Percentiles rank a stretch among this genome's conserved stretches.
These are phyloP conservation scores for Zapornia atra DNA, from an alignment of 2,113 vertebrate species.

Conservation along the genomic window DNA sequence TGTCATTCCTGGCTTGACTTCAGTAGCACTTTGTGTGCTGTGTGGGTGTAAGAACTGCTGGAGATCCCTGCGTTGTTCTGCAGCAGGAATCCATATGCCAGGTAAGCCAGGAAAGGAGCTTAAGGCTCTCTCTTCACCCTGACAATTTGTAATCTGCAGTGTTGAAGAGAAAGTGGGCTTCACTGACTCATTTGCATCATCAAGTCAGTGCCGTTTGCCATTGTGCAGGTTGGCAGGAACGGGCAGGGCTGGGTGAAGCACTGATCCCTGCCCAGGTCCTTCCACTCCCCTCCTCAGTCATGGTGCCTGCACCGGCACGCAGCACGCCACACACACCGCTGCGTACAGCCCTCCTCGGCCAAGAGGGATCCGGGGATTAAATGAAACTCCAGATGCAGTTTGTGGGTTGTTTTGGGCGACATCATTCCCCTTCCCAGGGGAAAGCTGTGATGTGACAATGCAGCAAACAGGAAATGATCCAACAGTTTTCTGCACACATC, in stretches of 20 bases:
- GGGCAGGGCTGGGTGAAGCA: neutral
- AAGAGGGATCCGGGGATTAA: rapidly evolving
- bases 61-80: neutral
- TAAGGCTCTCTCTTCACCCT: neutral
- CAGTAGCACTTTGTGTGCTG: neutral
- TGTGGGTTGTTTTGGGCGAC: neutral
- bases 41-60: neutral
- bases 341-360: rapidly evolving
- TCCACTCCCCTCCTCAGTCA: rapidly evolving
- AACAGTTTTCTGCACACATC: neutral
- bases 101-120: neutral
- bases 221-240: neutral
- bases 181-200: neutral
- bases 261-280: neutral
- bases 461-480: constrained; percentile 17
- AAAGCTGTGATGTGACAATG: neutral
- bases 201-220: neutral
- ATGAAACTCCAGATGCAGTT: neutral
- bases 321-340: rapidly evolving
- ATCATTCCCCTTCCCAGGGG: neutral
- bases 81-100: neutral
- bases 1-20: neutral
- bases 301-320: neutral
- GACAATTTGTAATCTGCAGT: neutral
- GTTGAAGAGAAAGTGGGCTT: neutral